Conservation (phyloP, 1,140 invertebrate species). For the Drosophila ficusphila region DNA sequence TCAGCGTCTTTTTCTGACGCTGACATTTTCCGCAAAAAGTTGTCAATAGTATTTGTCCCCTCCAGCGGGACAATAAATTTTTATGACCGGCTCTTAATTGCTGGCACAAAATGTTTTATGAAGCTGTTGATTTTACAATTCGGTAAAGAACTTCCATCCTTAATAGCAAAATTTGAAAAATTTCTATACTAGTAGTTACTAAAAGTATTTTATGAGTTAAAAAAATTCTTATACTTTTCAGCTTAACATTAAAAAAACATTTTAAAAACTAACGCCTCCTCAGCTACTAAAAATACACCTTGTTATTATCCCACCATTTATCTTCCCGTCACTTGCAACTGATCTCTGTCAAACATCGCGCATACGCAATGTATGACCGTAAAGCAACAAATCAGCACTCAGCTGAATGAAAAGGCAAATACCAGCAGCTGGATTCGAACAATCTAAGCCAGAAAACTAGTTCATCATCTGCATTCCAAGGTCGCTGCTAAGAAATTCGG, state of each 20-base stretch:
- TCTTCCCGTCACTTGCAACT: conserved; percentile 8
- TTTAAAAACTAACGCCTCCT: too few relatives aligned
- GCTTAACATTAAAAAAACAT: too few relatives aligned
- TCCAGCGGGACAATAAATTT: conserved; percentile 20
- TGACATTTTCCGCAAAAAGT: conserved; percentile 35
- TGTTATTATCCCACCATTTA: conserved; percentile 21
- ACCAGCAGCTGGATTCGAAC: conserved; percentile 14
- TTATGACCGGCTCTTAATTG: conserved; percentile 30
- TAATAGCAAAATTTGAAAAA: not conserved
- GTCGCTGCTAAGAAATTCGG: conserved; percentile 31
- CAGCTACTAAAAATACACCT: conserved; percentile 7
- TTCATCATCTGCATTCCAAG: conserved; percentile 39
- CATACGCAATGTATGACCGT: conserved; percentile 31
- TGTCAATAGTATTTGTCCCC: conserved; percentile 31
- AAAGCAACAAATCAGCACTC: conserved; percentile 1
- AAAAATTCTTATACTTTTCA: not conserved
- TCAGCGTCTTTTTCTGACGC: not conserved
- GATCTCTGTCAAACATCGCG: conserved; percentile 28
- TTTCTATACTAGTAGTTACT: not conserved
- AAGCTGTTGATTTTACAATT: conserved; percentile 1
- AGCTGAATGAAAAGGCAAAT: conserved; percentile 34
- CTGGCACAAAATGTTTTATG: not conserved
- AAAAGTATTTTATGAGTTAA: not conserved
- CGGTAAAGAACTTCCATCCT: not conserved
- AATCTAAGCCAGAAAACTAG: conserved; percentile 34